A percentile compares a stretch with the other conserved stretches of the same genome.
Evolutionary conservation across 2,797 vertebrate species (phyloP).

Genomic region (Eulemur rubriventer): DNA sequence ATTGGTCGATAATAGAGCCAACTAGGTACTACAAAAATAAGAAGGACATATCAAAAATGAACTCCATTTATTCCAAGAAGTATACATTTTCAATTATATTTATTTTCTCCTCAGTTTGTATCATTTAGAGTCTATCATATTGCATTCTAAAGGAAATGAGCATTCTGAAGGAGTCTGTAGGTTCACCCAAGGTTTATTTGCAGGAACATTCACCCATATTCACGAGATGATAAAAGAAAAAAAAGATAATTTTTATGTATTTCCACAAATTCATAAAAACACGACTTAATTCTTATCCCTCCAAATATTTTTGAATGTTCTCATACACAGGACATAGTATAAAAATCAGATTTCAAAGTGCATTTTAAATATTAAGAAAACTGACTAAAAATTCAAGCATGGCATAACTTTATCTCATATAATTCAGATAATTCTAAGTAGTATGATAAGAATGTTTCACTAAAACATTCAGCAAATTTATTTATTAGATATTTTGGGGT

Average conservation of each 20-base stretch:
- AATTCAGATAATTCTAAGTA: slow-evolving; percentile 23
- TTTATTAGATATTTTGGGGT: not conserved
- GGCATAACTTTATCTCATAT: not conserved
- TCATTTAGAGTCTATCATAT: not conserved
- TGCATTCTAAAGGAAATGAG: not conserved
- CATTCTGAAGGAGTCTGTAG: not conserved
- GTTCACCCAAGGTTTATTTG: not conserved
- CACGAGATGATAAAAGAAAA: slow-evolving; percentile 32
- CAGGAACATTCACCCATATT: slow-evolving; percentile 15
- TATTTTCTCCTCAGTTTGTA: slow-evolving; percentile 8
- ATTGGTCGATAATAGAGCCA: not conserved
- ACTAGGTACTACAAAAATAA: not conserved
- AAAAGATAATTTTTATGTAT: not conserved
- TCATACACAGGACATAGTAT: slow-evolving; percentile 1
- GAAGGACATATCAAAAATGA: slow-evolving; percentile 4
- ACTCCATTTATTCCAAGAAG: not conserved
- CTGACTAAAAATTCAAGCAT: slow-evolving; percentile 32
- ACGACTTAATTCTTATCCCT: slow-evolving; percentile 4
- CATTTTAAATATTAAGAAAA: slow-evolving; percentile 52
- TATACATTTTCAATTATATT: slow-evolving; percentile 11
- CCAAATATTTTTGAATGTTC: not conserved
- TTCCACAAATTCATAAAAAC: not conserved
- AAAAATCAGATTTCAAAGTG: slow-evolving; percentile 43
- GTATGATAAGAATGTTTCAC: slow-evolving; percentile 14
- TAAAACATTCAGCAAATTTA: not conserved